Conservation (phyloP, 2,888 invertebrate species). For the Ichneumoninae sp. region DNA sequence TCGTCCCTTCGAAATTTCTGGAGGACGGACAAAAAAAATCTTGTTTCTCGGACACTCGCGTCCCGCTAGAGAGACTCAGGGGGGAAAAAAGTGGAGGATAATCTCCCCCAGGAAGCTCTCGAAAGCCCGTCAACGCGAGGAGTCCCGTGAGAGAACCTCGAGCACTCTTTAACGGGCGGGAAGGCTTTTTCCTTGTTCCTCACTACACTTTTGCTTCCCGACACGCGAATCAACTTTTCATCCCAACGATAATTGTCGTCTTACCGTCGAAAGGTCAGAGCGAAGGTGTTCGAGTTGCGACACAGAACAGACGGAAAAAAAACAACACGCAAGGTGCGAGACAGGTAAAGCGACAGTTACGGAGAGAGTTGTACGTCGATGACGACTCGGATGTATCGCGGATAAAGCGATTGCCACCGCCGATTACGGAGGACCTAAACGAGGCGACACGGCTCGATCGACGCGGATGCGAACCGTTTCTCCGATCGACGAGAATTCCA, state of each 20-base stretch:
- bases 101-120: conserved; percentile 46
- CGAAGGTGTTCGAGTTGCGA: not conserved
- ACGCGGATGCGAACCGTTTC: not conserved
- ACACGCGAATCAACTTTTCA: not conserved
- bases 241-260: not conserved
- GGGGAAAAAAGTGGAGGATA: not conserved
- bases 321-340: not conserved
- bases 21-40: not conserved
- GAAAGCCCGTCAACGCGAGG: not conserved
- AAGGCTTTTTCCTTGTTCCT: conserved; percentile 1
- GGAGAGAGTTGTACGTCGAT: conserved; percentile 3
- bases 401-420: conserved; percentile 30
- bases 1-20: not conserved
- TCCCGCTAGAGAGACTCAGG: too few relatives aligned
- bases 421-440: conserved; percentile 12
- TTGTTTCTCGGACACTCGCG: not conserved
- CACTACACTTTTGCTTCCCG: not conserved
- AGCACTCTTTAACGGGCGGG: conserved; percentile 45
- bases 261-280: not conserved
- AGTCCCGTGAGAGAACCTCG: conserved; percentile 4
- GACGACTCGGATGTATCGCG: conserved; percentile 9
- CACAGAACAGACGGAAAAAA: not conserved
- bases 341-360: conserved; percentile 6
- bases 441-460: not conserved
- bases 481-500: conserved; percentile 12